Evolutionary conservation across 2,888 invertebrate species (phyloP).

Genomic region (Zygogramma bicolorata): DNA sequence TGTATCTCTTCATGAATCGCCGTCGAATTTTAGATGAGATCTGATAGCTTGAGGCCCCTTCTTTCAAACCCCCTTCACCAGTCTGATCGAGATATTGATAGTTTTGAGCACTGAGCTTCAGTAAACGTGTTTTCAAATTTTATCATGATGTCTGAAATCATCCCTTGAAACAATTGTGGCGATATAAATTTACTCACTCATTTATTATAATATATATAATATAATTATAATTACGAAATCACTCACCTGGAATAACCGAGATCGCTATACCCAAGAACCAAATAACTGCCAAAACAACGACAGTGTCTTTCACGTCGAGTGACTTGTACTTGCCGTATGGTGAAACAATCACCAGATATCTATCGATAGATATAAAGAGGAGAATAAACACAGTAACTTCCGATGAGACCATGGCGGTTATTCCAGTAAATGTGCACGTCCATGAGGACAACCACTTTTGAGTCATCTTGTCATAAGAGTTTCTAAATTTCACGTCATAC

Average conservation of each 20-base stretch:
- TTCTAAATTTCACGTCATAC: slow-evolving; percentile 72
- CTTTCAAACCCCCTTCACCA: no score
- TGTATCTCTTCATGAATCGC: no score
- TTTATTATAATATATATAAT: no score
- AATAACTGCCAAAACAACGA: slow-evolving; percentile 69
- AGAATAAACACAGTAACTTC: slow-evolving; percentile 79
- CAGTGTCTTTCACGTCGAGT: slow-evolving; percentile 70
- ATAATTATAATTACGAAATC: no score
- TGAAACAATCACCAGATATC: slow-evolving; percentile 74
- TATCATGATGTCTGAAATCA: no score
- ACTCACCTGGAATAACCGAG: slow-evolving; percentile 73
- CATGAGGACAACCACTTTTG: slow-evolving; percentile 76
- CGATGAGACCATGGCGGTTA: slow-evolving; percentile 75
- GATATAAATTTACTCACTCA: no score
- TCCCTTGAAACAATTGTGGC: no score
- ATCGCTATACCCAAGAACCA: slow-evolving; percentile 73
- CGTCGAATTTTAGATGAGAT: no score
- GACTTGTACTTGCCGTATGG: slow-evolving; percentile 71
- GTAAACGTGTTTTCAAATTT: no score
- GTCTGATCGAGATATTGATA: no score
- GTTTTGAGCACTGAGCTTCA: no score
- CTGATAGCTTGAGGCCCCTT: no score
- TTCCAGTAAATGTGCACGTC: slow-evolving; percentile 74
- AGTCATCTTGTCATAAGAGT: slow-evolving; percentile 71
- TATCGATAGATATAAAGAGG: slow-evolving; percentile 77